phyloP scores from a whole-genome alignment of 2,888 invertebrate species.

The Lutraria lutraria region DNA sequence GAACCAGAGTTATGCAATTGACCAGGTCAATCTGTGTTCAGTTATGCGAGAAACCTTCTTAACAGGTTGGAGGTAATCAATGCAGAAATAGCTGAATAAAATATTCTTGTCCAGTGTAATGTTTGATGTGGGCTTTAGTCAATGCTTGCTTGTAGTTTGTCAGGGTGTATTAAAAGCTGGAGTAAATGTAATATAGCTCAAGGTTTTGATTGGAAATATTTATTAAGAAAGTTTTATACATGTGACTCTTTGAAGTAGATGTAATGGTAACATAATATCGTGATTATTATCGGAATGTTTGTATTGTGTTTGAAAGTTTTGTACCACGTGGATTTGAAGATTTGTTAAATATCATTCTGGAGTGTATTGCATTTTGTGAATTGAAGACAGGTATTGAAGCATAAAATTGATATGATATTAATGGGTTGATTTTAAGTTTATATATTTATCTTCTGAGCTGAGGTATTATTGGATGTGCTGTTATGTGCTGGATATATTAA shows the following conservation, averaged over 20 bases:
- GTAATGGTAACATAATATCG: not conserved
- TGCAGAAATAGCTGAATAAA: not conserved
- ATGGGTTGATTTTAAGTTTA: not conserved
- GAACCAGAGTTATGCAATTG: conserved; percentile 22
- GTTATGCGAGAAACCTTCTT: conserved; percentile 18
- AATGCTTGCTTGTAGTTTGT: not conserved
- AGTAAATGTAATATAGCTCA: not conserved
- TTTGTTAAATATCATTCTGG: not conserved
- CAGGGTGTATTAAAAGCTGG: not conserved
- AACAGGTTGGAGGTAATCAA: not conserved
- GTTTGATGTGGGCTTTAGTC: too few relatives aligned
- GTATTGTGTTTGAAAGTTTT: not conserved
- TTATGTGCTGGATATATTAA: not conserved
- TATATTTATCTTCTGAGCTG: not conserved
- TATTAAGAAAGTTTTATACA: too few relatives aligned
- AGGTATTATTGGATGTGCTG: not conserved
- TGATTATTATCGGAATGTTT: not conserved
- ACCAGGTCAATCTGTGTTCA: conserved; percentile 20
- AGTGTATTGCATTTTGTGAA: not conserved
- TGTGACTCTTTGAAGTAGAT: not conserved
- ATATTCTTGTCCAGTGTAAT: not conserved
- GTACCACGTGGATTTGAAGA: not conserved
- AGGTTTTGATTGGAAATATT: too few relatives aligned
- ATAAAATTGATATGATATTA: not conserved
- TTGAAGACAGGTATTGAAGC: not conserved